phyloP scores from a whole-genome alignment of 2,797 vertebrate species.

The Corythornis leucogaster region DNA sequence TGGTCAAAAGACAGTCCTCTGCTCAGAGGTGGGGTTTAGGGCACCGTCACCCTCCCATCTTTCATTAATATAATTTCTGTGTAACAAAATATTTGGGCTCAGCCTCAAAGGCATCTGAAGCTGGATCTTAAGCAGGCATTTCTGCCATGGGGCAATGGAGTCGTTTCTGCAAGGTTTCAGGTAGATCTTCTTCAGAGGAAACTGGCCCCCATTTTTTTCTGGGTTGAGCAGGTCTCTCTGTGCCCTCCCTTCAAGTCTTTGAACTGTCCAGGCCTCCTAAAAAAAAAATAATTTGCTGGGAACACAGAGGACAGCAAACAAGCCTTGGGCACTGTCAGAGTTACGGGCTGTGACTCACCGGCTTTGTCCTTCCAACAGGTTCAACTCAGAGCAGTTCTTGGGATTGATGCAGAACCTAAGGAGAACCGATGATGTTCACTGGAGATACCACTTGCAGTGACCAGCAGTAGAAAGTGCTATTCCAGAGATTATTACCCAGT shows the following conservation, averaged over 20 bases:
- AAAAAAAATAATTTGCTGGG: neutral
- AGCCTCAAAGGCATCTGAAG: neutral
- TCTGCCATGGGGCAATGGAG: fast-evolving
- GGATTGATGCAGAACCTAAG: neutral
- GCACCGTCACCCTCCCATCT: neutral
- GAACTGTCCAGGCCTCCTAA: neutral
- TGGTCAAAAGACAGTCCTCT: neutral
- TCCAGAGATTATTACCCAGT: neutral
- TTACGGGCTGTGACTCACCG: neutral
- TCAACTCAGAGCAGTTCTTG: neutral
- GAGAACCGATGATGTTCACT: neutral
- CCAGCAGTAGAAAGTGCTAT: neutral
- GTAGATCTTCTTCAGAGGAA: neutral
- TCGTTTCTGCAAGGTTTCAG: neutral
- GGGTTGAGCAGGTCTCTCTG: neutral
- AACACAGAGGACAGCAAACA: neutral
- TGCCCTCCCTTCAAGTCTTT: neutral
- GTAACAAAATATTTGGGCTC: neutral
- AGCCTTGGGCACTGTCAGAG: neutral
- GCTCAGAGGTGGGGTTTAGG: fast-evolving
- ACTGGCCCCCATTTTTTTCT: fast-evolving
- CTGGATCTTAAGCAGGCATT: neutral
- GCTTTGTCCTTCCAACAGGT: neutral
- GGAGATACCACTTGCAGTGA: neutral
- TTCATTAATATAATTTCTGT: neutral